phyloP scores from a whole-genome alignment of 2,113 vertebrate species.

The Heteronetta atricapilla region DNA sequence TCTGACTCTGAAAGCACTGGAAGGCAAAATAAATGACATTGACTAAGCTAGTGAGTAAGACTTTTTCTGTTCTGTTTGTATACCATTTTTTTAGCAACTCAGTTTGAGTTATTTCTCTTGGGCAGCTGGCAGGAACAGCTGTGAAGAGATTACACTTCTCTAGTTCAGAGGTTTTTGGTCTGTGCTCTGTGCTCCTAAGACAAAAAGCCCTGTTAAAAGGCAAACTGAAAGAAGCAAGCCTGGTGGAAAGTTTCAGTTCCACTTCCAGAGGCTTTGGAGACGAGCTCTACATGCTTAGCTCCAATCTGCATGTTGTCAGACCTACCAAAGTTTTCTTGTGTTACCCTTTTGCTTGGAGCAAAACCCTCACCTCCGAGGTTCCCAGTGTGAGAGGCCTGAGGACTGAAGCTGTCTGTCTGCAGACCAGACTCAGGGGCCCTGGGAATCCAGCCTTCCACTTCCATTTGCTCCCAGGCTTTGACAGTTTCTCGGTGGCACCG shows the following conservation, averaged over 20 bases:
- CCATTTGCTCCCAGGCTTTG: not conserved
- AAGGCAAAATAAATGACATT: not conserved
- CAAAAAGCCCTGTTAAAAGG: not conserved
- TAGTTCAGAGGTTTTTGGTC: not conserved
- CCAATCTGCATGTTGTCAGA: not conserved
- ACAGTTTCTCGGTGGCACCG: not conserved
- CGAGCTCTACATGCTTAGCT: not conserved
- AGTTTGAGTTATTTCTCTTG: not conserved
- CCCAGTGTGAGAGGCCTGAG: not conserved
- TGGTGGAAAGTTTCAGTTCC: not conserved
- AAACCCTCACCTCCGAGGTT: not conserved
- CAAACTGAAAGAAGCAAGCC: not conserved
- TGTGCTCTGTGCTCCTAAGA: not conserved
- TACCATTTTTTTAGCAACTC: not conserved
- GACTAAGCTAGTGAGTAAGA: not conserved
- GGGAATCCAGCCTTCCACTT: not conserved
- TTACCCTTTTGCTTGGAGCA: not conserved
- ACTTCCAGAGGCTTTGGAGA: not conserved
- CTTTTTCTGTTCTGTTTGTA: too few relatives aligned
- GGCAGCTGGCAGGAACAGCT: not conserved
- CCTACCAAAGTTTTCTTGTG: not conserved
- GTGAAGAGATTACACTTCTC: not conserved
- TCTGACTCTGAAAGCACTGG: not conserved
- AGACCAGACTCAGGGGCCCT: not conserved
- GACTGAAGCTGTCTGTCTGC: not conserved